Evolutionary conservation across 1,140 invertebrate genomes (phyloP).

Genomic region (Zophobas atratus): DNA sequence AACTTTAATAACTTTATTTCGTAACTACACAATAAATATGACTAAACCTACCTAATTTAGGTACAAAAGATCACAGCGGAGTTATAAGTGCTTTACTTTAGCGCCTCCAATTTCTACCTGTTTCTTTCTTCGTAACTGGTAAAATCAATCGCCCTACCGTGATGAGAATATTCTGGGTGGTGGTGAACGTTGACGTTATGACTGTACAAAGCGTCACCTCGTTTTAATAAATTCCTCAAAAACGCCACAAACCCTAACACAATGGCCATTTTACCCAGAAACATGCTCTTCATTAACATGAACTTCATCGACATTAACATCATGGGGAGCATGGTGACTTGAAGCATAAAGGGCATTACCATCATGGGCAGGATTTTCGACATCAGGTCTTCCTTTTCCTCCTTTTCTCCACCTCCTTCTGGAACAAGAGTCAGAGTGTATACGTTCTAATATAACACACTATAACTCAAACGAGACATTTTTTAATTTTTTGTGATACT

Average conservation of each 20-base stretch:
- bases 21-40: no score
- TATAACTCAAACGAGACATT: not conserved
- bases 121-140: conserved; percentile 17
- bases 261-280: conserved; percentile 77
- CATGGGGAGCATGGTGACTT: conserved; percentile 75
- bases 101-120: not conserved
- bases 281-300: conserved; percentile 75
- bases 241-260: conserved; percentile 74
- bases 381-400: conserved; percentile 70
- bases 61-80: no score
- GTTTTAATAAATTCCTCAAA: conserved; percentile 69
- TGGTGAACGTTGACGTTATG: conserved; percentile 61
- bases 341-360: conserved; percentile 76
- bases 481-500: not conserved
- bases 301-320: conserved; percentile 76
- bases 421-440: conserved; percentile 42
- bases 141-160: not conserved
- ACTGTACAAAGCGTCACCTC: conserved; percentile 62
- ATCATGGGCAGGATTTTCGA: conserved; percentile 74
- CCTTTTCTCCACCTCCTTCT: conserved; percentile 51
- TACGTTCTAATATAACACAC: conserved; percentile 5
- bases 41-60: no score
- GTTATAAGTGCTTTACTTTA: no score
- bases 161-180: not conserved
- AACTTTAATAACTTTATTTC: no score